Evolutionary conservation across 2,888 invertebrate species (phyloP).

Genomic region (Nasonia oneida): DNA sequence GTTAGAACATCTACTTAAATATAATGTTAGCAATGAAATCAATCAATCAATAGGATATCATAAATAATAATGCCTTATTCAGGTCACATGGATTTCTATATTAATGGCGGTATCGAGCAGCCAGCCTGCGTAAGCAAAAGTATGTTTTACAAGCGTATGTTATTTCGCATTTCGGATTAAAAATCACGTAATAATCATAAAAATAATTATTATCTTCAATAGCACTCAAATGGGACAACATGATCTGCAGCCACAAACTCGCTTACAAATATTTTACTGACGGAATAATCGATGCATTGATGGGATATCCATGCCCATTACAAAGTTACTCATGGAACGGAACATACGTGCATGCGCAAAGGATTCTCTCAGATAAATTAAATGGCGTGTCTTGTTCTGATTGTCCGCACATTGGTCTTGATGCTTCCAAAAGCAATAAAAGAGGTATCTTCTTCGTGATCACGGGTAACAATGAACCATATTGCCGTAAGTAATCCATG

Average conservation of each 20-base stretch:
- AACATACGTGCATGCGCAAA: conserved; percentile 36
- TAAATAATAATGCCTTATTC: background rate
- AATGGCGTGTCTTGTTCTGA: background rate
- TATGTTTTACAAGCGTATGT: conserved; percentile 78
- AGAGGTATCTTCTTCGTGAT: conserved; percentile 52
- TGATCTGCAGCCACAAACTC: conserved; percentile 84
- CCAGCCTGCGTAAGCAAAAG: conserved; percentile 73
- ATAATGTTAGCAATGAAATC: background rate
- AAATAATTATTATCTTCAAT: background rate
- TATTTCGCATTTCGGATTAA: background rate
- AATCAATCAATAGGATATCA: background rate
- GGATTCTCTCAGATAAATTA: background rate
- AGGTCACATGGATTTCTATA: conserved; percentile 84
- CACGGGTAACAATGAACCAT: conserved; percentile 24
- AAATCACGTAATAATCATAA: background rate
- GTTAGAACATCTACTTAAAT: conserved; percentile 70
- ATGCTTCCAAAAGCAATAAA: conserved; percentile 18
- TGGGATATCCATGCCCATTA: conserved; percentile 24
- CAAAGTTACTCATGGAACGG: conserved; percentile 53
- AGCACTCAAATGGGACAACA: conserved; percentile 67
- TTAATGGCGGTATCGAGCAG: conserved; percentile 85
- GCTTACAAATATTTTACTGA: conserved; percentile 82
- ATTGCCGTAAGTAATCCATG: conserved; percentile 25
- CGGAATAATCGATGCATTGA: conserved; percentile 74
- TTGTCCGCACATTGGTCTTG: conserved; percentile 55